Evolutionary conservation across 1,140 invertebrate genomes (phyloP).

Genomic region (Sycophaga agraensis): DNA sequence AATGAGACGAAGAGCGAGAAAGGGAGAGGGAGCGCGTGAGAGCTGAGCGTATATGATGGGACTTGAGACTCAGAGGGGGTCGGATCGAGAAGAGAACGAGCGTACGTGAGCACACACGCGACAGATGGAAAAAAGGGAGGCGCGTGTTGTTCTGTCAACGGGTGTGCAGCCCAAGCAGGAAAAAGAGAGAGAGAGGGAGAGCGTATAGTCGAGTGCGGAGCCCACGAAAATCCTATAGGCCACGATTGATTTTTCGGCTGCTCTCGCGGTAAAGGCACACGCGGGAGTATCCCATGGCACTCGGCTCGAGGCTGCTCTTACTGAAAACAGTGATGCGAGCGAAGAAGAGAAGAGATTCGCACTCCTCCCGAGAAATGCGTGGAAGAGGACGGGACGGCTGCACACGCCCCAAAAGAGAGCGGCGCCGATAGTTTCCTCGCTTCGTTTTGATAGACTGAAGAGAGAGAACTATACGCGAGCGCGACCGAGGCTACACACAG

Average conservation of each 20-base stretch:
- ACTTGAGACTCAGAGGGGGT: constrained; percentile 5
- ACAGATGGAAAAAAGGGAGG: constrained; percentile 16
- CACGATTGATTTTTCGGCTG: constrained; percentile 22
- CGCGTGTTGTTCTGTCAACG: constrained; percentile 12
- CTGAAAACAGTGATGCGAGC: background rate
- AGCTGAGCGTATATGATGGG: background rate
- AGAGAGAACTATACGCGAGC: too few relatives aligned
- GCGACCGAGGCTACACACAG: too few relatives aligned
- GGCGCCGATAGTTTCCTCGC: constrained; percentile 1
- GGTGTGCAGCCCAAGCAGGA: background rate
- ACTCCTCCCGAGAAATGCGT: background rate
- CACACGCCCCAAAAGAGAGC: constrained; percentile 13
- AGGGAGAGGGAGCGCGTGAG: background rate
- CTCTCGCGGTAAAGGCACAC: background rate
- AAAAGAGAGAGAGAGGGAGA: background rate
- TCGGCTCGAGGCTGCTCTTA: background rate
- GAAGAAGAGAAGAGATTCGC: too few relatives aligned
- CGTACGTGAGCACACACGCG: constrained; percentile 1
- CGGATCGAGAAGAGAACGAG: background rate
- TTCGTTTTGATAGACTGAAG: too few relatives aligned
- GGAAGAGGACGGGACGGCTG: background rate
- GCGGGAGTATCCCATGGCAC: background rate
- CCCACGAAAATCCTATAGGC: background rate
- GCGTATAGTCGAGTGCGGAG: background rate
- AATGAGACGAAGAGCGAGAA: background rate